Conservation (phyloP, 2,888 invertebrate species). For the Julus scanicus region DNA sequence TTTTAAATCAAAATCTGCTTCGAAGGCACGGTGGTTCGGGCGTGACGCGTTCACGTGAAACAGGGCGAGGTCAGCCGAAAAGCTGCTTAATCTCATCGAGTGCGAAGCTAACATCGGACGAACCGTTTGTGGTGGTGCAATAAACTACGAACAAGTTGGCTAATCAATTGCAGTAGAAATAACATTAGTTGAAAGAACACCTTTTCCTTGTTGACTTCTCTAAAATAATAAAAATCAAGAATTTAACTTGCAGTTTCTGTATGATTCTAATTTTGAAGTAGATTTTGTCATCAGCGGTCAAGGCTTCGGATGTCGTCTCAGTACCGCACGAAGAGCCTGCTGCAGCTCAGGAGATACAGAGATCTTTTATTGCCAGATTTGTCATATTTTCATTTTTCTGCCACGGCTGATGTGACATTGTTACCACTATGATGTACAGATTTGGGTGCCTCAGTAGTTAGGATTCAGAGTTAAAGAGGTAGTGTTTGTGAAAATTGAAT, state of each 20-base stretch:
- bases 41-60: background rate
- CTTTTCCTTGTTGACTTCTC: background rate
- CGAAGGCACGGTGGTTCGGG: background rate
- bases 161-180: background rate
- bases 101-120: background rate
- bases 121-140: background rate
- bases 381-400: no score
- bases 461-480: no score
- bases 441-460: no score
- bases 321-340: no score
- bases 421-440: no score
- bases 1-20: slow-evolving; percentile 20
- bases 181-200: background rate
- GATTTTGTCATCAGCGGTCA: no score
- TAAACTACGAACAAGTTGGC: background rate
- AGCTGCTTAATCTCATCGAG: background rate
- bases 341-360: no score
- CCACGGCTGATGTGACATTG: no score
- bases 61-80: background rate
- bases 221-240: background rate
- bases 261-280: no score
- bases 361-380: no score
- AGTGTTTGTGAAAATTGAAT: no score
- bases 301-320: no score
- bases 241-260: background rate